Percentiles rank a stretch among this genome's conserved stretches.
Conservation (phyloP, 2,113 vertebrate species). For the Diphyllodes magnificus region DNA sequence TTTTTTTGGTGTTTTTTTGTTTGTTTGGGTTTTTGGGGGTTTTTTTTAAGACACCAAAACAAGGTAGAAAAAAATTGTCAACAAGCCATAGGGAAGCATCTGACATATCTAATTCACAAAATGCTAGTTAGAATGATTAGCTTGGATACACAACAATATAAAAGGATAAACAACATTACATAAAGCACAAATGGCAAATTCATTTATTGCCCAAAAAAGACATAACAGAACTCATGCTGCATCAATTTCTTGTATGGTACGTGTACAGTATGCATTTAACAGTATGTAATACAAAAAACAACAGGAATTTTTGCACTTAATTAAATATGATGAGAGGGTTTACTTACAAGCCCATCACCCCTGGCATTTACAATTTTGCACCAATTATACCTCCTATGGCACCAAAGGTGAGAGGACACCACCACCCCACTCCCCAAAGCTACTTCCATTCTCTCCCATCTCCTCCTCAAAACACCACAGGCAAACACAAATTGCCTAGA, state of each 20-base stretch:
- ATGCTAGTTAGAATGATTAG: neutral
- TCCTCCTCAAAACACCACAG: neutral
- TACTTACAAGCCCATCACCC: neutral
- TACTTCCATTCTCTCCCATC: neutral
- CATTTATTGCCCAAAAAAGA: neutral
- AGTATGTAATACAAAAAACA: neutral
- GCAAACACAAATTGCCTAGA: neutral
- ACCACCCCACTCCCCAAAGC: fast-evolving
- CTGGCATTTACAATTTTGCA: neutral
- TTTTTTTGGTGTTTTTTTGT: neutral
- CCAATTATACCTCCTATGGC: neutral
- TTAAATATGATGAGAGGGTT: neutral
- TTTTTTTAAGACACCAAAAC: neutral
- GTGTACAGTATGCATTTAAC: neutral
- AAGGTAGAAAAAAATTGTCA: neutral
- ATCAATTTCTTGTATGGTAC: neutral
- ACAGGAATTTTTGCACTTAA: neutral
- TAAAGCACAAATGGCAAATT: neutral
- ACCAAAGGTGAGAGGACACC: neutral
- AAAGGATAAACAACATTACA: neutral
- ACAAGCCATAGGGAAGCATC: neutral
- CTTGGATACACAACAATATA: neutral
- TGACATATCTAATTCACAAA: neutral
- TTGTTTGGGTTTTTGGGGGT: fast-evolving
- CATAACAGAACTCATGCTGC: neutral